Percentiles rank a stretch among this genome's conserved stretches.
Conservation (phyloP, 2,888 invertebrate species). For the Agrotis exclamationis region DNA sequence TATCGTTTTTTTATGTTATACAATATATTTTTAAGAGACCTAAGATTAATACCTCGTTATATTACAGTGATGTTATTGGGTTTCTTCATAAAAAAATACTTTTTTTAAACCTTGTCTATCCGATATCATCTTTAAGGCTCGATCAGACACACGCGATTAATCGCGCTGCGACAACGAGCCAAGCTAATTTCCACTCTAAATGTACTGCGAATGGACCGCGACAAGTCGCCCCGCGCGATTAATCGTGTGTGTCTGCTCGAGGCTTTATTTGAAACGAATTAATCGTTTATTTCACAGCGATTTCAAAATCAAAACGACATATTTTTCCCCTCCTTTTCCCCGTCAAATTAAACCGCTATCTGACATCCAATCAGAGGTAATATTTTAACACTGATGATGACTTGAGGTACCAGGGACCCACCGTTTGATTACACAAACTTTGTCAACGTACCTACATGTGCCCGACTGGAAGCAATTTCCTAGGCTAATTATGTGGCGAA, state of each 20-base stretch:
- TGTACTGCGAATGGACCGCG: too few relatives aligned
- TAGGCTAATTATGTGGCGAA: constrained; percentile 85
- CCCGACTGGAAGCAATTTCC: constrained; percentile 82
- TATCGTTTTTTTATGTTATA: neutral
- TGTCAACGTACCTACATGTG: constrained; percentile 68
- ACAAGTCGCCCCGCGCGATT: too few relatives aligned
- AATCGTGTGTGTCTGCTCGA: too few relatives aligned
- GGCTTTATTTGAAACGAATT: neutral
- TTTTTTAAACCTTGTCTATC: neutral
- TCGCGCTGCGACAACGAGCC: too few relatives aligned
- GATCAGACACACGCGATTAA: too few relatives aligned
- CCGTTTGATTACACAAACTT: constrained; percentile 62
- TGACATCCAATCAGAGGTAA: constrained; percentile 49
- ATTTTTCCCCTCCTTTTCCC: constrained; percentile 10
- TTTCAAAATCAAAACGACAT: neutral
- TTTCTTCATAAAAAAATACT: neutral
- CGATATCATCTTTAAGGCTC: too few relatives aligned
- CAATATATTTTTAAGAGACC: neutral
- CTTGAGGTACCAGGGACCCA: constrained; percentile 23
- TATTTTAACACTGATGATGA: constrained; percentile 45
- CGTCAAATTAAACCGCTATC: constrained; percentile 22
- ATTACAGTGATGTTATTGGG: too few relatives aligned
- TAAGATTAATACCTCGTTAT: neutral
- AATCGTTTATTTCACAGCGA: neutral
- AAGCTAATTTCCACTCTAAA: too few relatives aligned